Evolutionary conservation across 2,113 vertebrate genomes (phyloP), one percentile per base, ranked within the genome.

Genomic region (Dendrocopos noguchii): DNA sequence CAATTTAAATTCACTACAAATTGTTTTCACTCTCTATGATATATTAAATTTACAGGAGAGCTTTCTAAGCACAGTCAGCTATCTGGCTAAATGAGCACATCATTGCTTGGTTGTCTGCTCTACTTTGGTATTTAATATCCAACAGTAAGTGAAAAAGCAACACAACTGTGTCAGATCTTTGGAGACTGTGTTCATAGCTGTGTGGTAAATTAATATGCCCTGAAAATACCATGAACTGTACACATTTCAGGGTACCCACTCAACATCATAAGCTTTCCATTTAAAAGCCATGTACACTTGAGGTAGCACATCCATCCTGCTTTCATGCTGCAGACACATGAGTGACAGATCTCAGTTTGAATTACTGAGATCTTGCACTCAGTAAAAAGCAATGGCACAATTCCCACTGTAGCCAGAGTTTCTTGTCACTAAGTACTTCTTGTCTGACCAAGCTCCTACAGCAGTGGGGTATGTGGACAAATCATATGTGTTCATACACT

Each of bases 401-500:
- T 42, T 90, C 47, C 70, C 18, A 17, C 15, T 3, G 1, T 10
- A 47, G 42, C 21, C 22, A 25, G 55, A 42, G 28, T 22, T 55
- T 36, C 42, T 53, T 16, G 9, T 46, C 73, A 28, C 52, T 0
- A 4, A 42, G 24, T 39, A 12, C 39, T 83, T 50, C 18, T 3
- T 28, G 34, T 53, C 50, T 74, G 57, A 24, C 53, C 7, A 57
- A 70, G 68, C 27, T 15, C 1, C 39, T 53, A 24, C 0, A 2
- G n/a, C 28, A 52, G 42, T 4, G 12, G 29, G 61, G 31, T 14
- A 8, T 13, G 39, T 47, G 31, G 56, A 39, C 65, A 67, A 28
- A 65, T 9, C 0, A 0, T 9, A 36, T 0, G 0, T 39, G 18
- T 64, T 55, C 36, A 14, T 27, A 18, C 7, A 5, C 6, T 70